Base-by-base conservation (phyloP, 2,113 vertebrate genomes). In the Plestiodon gilberti region DNA sequence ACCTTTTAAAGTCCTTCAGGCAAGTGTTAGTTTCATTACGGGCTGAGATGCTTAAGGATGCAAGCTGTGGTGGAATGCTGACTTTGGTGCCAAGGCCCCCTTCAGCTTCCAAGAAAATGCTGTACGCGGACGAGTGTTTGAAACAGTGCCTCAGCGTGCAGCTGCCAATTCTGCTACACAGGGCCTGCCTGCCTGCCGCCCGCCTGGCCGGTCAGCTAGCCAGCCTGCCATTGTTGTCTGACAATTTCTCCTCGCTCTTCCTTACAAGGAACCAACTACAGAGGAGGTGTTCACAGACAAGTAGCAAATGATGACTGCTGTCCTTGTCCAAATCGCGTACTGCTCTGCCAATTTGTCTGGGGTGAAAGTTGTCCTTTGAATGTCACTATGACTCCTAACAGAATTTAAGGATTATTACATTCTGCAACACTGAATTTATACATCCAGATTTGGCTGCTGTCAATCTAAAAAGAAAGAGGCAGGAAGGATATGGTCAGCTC, bases 341-440 rank as follows among this genome's bases (percentile, higher is more conserved):
- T 76, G 73, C 79, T 78, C 78, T 91, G 81, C 10, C 86, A 92
- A 73, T 90, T 93, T 92, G 84, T 92, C 64, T 59, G 25, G 61
- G 17, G 33, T 0, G 28, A 82, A 88, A 90, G 89, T 91, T 90
- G 33, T 48, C 84, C 84, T 77, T 91, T 83, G 33, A 40, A 55
- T 83, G 14, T 65, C 55, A 69, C 88, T 75, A 80, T 75, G 84
- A 40, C 77, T 91, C 81, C 81, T 86, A 65, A 74, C 88, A 43
- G n/a, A 35, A 87, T 55, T 89, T 80, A 76, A 57, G 82, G 40
- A 82, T 87, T 65, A 69, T 75, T 87, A 52, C 55, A 38, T 78
- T 90, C 28, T 84, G 65, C 88, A 70, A 92, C 91, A 91, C 28
- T 48, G 83, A 89, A 86, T 83, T 1, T 81, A 71, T 62, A 52